A percentile compares a stretch with the other conserved stretches of the same genome.
These are phyloP conservation scores for Corynorhinus townsendii DNA, from an alignment of 2,113 vertebrate genomes.

Conservation along the genomic window DNA sequence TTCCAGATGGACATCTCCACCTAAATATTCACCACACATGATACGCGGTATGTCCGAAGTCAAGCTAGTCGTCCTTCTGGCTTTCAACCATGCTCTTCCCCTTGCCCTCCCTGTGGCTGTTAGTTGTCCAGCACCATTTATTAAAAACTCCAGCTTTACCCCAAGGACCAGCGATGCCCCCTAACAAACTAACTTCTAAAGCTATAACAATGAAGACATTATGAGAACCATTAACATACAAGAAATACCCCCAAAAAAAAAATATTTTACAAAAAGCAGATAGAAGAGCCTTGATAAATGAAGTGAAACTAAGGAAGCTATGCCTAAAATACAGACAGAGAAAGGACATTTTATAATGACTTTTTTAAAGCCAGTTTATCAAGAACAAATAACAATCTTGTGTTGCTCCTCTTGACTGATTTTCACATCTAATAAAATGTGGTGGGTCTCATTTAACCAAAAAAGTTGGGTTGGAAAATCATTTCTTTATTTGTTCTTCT, in stretches of 20 bases:
- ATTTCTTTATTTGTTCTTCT: slow-evolving; percentile 67
- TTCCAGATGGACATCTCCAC: background rate
- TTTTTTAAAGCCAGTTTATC: background rate
- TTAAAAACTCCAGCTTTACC: background rate
- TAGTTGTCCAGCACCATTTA: background rate
- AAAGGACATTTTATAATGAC: background rate
- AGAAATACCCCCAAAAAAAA: background rate
- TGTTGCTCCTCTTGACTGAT: background rate
- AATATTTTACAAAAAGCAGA: background rate
- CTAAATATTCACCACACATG: background rate
- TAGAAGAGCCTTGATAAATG: background rate
- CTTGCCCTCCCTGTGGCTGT: background rate
- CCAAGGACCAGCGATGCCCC: background rate
- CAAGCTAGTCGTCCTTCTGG: background rate
- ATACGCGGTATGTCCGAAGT: background rate
- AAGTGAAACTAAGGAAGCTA: background rate
- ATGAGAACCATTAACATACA: background rate
- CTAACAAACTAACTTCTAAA: slow-evolving; percentile 22
- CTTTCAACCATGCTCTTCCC: background rate
- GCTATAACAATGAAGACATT: background rate
- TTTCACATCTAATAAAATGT: slow-evolving; percentile 28
- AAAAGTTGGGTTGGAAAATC: slow-evolving; percentile 33
- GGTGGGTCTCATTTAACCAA: slow-evolving; percentile 7
- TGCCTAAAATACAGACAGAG: background rate
- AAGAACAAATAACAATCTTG: background rate